These are phyloP conservation scores for Augochlora pura DNA, from an alignment of 1,140 invertebrate species.

Conservation along the genomic window DNA sequence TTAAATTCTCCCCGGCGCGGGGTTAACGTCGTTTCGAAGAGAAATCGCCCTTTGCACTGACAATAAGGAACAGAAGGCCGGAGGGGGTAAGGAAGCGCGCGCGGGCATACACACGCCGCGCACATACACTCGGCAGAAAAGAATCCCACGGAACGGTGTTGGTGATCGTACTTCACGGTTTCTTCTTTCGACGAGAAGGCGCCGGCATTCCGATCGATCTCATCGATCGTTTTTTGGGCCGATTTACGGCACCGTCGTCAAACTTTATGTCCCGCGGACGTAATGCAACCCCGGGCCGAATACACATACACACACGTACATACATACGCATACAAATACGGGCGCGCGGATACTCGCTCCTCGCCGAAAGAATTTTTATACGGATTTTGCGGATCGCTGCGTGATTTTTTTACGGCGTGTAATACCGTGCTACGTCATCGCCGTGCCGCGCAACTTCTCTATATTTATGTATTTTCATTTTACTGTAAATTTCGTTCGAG, in stretches of 20 bases:
- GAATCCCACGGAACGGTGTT: background rate
- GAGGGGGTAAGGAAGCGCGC: background rate
- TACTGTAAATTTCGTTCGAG: no score
- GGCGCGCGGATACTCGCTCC: no score
- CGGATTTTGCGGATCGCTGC: background rate
- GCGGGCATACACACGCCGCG: background rate
- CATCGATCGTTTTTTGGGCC: slow-evolving; percentile 20
- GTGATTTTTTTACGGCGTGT: background rate
- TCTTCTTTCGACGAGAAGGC: background rate
- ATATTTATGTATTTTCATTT: no score
- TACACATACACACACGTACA: background rate
- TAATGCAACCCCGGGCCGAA: background rate
- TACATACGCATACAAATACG: no score
- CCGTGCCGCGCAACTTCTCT: no score
- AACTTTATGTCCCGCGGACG: slow-evolving; percentile 26
- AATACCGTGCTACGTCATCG: background rate
- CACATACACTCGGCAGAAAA: background rate
- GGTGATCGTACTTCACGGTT: slow-evolving; percentile 11
- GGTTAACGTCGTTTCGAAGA: slow-evolving; percentile 70
- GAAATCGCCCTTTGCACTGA: slow-evolving; percentile 70
- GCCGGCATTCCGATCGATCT: slow-evolving; percentile 31
- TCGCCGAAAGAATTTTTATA: background rate
- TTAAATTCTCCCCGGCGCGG: slow-evolving; percentile 67
- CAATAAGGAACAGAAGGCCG: slow-evolving; percentile 62
- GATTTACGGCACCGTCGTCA: slow-evolving; percentile 38